Percentiles rank a stretch among this genome's conserved stretches.
Conservation (phyloP, 2,888 invertebrate genomes). For the Callimorpha dominula region DNA sequence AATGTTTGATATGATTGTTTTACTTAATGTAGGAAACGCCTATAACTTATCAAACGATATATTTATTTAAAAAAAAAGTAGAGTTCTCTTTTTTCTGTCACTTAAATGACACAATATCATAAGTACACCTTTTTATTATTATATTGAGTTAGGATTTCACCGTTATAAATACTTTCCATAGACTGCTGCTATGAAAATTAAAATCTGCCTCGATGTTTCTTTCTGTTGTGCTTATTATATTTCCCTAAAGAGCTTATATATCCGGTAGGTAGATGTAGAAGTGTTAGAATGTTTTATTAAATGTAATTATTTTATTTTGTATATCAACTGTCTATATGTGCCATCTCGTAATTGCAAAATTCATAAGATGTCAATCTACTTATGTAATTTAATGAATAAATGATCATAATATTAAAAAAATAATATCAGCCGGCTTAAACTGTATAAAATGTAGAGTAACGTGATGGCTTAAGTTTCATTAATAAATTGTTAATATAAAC, state of each 20-base stretch:
- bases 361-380: neutral
- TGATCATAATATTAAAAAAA: neutral
- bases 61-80: neutral
- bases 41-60: conserved; percentile 26
- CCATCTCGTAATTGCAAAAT: conserved; percentile 35
- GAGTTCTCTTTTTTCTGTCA: neutral
- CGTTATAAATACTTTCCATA: conserved; percentile 3
- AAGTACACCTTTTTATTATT: neutral
- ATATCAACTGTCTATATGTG: conserved; percentile 37
- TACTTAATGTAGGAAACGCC: conserved; percentile 45
- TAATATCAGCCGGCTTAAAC: neutral
- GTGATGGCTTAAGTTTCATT: neutral
- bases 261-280: conserved; percentile 42
- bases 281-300: conserved; percentile 21
- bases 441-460: neutral
- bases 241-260: conserved; percentile 33
- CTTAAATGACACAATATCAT: neutral
- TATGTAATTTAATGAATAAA: neutral
- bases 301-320: conserved; percentile 34
- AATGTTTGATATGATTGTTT: conserved; percentile 68
- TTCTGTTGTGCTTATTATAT: conserved; percentile 45
- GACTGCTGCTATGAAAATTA: conserved; percentile 29
- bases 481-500: neutral
- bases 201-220: conserved; percentile 43
- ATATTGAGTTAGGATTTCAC: neutral